Evolutionary conservation across 2,113 vertebrate genomes (phyloP).

Genomic region (Tylochromis polylepis): DNA sequence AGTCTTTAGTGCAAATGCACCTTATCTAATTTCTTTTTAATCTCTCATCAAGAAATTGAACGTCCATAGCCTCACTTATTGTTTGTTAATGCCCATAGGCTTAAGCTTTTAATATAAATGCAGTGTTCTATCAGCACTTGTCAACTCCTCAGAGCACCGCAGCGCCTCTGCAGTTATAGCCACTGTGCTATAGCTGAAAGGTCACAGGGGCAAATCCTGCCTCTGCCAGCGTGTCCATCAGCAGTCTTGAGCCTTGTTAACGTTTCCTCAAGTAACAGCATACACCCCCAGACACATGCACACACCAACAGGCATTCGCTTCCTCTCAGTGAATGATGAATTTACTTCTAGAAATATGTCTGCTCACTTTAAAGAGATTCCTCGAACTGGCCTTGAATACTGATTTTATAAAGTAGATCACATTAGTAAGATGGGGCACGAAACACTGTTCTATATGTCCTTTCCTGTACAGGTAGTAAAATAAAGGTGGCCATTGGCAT

Average conservation of each 20-base stretch:
- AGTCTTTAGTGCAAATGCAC: background rate
- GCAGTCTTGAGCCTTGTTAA: background rate
- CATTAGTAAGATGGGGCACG: background rate
- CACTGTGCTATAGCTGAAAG: background rate
- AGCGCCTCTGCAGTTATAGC: background rate
- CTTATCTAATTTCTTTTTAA: background rate
- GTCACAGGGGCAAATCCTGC: background rate
- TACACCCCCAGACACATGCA: background rate
- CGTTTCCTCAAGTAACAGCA: background rate
- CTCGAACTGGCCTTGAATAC: background rate
- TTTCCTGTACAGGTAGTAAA: background rate
- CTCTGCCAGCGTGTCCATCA: conserved; percentile 25
- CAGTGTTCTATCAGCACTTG: background rate
- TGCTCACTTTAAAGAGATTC: background rate
- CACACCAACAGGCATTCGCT: background rate
- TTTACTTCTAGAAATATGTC: background rate
- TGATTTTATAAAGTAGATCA: background rate
- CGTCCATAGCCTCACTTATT: background rate
- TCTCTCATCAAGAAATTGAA: background rate
- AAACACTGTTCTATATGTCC: background rate
- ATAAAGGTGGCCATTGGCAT: background rate
- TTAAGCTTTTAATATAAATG: background rate
- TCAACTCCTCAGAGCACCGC: background rate
- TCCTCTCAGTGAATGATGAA: background rate
- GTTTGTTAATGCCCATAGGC: background rate